Percentiles rank a stretch among this genome's conserved stretches.
Evolutionary conservation across 2,797 vertebrate genomes (phyloP).

Genomic region (Psittacula derbiana): DNA sequence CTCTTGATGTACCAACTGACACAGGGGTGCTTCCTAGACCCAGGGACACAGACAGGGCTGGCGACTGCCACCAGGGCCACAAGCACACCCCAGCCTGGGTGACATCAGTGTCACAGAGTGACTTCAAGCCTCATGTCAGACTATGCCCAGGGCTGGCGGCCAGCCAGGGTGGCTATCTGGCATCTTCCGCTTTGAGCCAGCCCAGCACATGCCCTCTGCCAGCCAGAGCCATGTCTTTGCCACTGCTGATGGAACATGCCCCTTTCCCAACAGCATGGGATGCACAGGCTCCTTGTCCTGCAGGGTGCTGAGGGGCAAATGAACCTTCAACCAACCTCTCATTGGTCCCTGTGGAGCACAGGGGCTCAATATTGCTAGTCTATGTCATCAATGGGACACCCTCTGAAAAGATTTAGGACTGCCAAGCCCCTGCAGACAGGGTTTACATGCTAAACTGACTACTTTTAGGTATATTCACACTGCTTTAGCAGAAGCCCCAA

Average conservation of each 20-base stretch:
- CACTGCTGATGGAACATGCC: accelerated
- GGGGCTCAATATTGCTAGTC: neutral
- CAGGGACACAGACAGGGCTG: neutral
- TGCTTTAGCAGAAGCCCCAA: neutral
- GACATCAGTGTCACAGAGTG: neutral
- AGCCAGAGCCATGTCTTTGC: neutral
- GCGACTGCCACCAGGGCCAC: neutral
- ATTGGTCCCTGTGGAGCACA: accelerated
- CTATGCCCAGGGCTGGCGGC: neutral
- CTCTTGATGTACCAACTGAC: accelerated
- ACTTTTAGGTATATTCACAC: neutral
- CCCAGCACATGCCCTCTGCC: neutral
- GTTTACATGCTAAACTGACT: neutral
- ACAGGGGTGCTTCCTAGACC: neutral
- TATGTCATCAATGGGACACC: neutral
- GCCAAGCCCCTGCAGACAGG: neutral
- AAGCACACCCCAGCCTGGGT: neutral
- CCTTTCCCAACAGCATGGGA: accelerated
- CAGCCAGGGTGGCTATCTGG: neutral
- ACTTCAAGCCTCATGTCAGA: neutral
- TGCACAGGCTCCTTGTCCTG: neutral
- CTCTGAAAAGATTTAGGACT: neutral
- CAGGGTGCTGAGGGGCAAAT: neutral
- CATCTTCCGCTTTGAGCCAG: neutral
- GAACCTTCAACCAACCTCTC: neutral